Base-by-base conservation (phyloP, 1,140 invertebrate genomes). In the Tetranychus cinnabarinus region DNA sequence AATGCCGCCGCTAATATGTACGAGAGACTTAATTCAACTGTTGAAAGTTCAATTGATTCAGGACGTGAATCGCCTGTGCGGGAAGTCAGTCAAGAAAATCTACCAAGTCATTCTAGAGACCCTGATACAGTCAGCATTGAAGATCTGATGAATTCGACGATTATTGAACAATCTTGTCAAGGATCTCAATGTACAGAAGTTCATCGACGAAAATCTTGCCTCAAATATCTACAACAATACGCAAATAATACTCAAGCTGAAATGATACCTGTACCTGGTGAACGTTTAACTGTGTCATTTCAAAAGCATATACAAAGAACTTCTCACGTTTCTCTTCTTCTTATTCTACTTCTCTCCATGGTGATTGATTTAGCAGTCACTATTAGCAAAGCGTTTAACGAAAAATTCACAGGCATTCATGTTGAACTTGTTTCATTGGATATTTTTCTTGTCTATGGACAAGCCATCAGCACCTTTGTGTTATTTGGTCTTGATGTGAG, bases 341-440 rank as follows among this genome's bases (percentile, higher is more conserved):
- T 95, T 46, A 73, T 86, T 0, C 74, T 90, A 60, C 74, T 81
- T 35, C 80, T 82, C 54, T 87, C 85, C 23, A 91, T 92, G 83
- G 88, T 91, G 73, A 81, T 91, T 66, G 86, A 84, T 36, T 74
- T 93, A 61, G 82, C 86, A 0, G 78, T 92, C 59, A 88, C 83
- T 39, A 77, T 86, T 15, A 91, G 88, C 82, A 85, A 82, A 13
- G 71, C 93, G 61, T 78, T 93, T 62, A 81, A 83, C 75, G 85
- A 88, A 69, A 79, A 85, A 67, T 79, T 85, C 68, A 82, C 82
- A 55, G 90, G 88, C 1, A 84, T 93, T 63, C 92, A 88, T 71
- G 78, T 92, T 0, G 88, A 93, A 73, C 73, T 96, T 33, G 81
- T 86, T 65, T 95, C 92, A 72, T 72, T 97, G 36, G 88, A 95